A percentile compares a stretch with the other conserved stretches of the same genome.
Conservation (phyloP, 2,888 invertebrate genomes). For the Willowsia nigromaculata region DNA sequence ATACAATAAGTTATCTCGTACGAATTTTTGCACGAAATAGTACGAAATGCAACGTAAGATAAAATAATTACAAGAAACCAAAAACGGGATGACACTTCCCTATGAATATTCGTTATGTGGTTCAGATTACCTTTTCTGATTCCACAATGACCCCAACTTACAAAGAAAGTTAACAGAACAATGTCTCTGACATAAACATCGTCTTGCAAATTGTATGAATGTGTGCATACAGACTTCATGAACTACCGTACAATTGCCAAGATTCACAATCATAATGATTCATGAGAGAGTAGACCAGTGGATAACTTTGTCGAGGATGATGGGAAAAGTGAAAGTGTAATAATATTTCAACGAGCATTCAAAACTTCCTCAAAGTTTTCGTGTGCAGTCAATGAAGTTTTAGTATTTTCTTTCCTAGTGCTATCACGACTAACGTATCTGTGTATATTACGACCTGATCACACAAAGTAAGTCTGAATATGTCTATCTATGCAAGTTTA, state of each 20-base stretch:
- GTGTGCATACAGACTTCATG: neutral
- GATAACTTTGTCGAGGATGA: constrained; percentile 1
- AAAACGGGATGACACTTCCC: too few species aligned
- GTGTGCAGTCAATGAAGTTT: constrained; percentile 39
- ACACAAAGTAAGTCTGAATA: too few species aligned
- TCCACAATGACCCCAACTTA: too few species aligned
- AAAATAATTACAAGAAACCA: too few species aligned
- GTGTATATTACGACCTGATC: neutral
- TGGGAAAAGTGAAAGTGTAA: constrained; percentile 5
- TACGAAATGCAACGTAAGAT: neutral
- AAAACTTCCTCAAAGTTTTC: constrained; percentile 5
- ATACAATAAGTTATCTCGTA: too few species aligned
- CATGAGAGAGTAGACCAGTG: neutral
- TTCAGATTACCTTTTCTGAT: too few species aligned
- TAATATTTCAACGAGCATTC: constrained; percentile 44
- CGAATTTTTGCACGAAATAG: neutral
- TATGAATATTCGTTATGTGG: too few species aligned
- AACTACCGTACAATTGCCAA: neutral
- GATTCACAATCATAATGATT: neutral
- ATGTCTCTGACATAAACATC: too few species aligned
- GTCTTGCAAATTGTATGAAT: neutral
- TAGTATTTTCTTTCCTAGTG: constrained; percentile 31
- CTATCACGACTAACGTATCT: neutral
- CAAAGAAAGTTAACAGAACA: too few species aligned
- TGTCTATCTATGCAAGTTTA: too few species aligned